Base-by-base conservation (phyloP, 1,140 invertebrate species). In the Antheraea mylitta region DNA sequence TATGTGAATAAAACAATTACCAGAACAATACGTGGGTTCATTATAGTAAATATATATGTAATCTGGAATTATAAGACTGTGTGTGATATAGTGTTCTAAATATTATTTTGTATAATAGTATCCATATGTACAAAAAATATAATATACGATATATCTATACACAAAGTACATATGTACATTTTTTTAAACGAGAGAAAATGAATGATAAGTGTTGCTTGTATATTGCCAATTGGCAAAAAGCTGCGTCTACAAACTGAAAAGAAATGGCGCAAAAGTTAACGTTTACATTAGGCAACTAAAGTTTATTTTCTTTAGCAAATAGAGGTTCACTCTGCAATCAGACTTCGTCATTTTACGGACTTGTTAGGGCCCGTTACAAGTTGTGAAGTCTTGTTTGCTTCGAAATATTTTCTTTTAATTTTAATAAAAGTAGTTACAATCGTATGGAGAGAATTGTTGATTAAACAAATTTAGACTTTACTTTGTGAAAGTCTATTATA, bases 351-450 rank as follows among this genome's bases (percentile, higher is more conserved):
- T 77, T 77, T 74, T 67, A 69, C 67, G 53, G 71, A 67, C 74
- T 81, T 82, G 81, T 82, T 81, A 78, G 64, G 42, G 72, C 69
- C 70, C 72, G 77, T 81, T 82, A 71, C n/a, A 67, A 77, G 69
- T 78, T 80, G 69, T 78, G 16, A 53, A 48, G 38, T 68, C 42
- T 70, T 68, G 67, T 37, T 66, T 58, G 48, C 48, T 67, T 70
- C 45, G 65, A 53, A 53, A 53, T 69, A 74, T 74, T 66, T 67
- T 66, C 66, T 66, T 66, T 18, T 53, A 45, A 42, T 9, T 37
- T 37, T 6, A 61, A 18, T 18, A 8, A 30, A 30, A 30, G 22
- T 30, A 30, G 22, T 30, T 30, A 30, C 22, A 30, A 30, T 4
- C 22, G 22, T 4, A 30, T 4, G 22, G 22, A 1, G 4, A 30